Evolutionary conservation across 2,797 vertebrate genomes (phyloP).

Genomic region (Trematocara caparti): DNA sequence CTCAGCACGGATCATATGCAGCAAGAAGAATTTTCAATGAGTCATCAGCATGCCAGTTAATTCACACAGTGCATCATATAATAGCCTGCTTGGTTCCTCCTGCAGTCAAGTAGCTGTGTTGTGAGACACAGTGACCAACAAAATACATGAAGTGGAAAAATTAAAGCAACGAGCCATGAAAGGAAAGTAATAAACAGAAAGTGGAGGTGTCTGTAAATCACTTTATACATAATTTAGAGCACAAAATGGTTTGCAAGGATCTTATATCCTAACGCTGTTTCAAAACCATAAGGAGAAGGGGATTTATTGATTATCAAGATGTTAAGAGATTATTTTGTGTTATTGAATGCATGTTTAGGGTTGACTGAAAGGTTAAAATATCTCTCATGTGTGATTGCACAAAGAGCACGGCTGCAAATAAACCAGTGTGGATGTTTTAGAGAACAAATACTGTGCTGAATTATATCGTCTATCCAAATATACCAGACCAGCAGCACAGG

Average conservation of each 20-base stretch:
- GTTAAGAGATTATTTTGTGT: not conserved
- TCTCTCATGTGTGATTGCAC: not conserved
- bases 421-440: not conserved
- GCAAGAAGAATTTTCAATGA: constrained; percentile 52
- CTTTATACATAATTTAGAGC: not conserved
- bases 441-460: not conserved
- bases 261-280: not conserved
- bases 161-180: not conserved
- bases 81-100: constrained; percentile 23
- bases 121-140: constrained; percentile 3
- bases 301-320: not conserved
- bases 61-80: constrained; percentile 36
- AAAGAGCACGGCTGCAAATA: not conserved
- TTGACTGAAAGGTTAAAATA: not conserved
- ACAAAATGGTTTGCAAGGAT: not conserved
- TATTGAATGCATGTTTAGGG: not conserved
- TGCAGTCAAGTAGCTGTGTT: constrained; percentile 4
- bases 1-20: constrained; percentile 58
- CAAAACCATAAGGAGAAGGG: not conserved
- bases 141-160: not conserved
- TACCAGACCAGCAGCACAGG: not conserved
- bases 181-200: not conserved
- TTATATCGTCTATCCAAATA: constrained; percentile 4
- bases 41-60: constrained; percentile 41
- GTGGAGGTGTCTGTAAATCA: not conserved